Evolutionary conservation across 1,140 invertebrate genomes (phyloP), one percentile per base, ranked within the genome.

Genomic region (Pantala flavescens): DNA sequence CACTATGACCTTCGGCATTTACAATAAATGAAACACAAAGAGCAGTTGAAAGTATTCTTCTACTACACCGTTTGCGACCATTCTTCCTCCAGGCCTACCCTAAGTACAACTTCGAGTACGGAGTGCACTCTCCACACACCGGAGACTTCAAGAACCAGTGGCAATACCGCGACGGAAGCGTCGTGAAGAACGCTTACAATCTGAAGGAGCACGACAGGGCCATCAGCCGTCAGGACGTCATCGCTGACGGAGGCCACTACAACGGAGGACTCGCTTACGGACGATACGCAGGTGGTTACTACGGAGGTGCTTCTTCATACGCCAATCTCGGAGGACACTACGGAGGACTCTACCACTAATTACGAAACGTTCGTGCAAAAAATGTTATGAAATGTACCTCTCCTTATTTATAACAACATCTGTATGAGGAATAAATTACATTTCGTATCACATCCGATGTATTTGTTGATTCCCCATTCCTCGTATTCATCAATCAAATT

Each of bases 121-220:
- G 75, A 9, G 78, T 79, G 0, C 73, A 75, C 7, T 78, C 77
- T 28, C 23, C 71, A 7, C 19, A 77, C 1, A 78, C 77, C 19
- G 77, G 78, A n/a, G 78, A 79, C 49, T 23, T 75, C 1, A 77
- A 79, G 19, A 14, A 43, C 3, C 78, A 78, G 23, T 63, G 75
- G 10, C 78, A 78, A 28, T 24, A 43, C 7, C 70, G 76, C 11
- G 28, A 76, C 23, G 76, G 76, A 3, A 74, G 75, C 23, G 12
- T 12, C 2, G 74, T 75, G 77, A 21, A 81, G 79, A 74, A 74
- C 74, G 73, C 78, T 63, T 82, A 80, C 77, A 79, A 79, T 55
- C 75, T 85, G 72, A 81, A 85, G 75, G 84, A 85, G 78, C 84
- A 85, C 75, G 84, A 85, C 79, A 85, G 85, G 76, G 81, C 82